These are phyloP conservation scores for Trichonephila clavipes DNA, from an alignment of 1,140 invertebrate genomes.

Conservation along the genomic window DNA sequence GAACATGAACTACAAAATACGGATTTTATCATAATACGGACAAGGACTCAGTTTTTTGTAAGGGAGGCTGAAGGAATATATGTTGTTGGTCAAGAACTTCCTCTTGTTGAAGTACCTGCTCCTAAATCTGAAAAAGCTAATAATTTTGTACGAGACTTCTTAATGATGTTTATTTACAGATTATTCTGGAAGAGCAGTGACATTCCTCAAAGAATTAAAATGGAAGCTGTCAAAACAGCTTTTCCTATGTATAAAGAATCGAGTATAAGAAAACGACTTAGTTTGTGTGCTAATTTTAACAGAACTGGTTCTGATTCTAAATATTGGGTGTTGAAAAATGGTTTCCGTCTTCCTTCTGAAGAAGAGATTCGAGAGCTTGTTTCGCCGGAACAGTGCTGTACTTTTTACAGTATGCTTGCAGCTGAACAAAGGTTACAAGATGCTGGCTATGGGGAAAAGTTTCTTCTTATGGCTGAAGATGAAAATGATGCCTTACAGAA, in stretches of 20 bases:
- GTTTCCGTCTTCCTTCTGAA: conserved; percentile 97
- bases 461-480: conserved; percentile 95
- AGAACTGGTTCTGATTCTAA: conserved; percentile 94
- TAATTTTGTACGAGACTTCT: conserved; percentile 97
- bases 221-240: conserved; percentile 99
- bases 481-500: conserved; percentile 97
- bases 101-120: conserved; percentile 97
- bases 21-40: conserved; percentile 97
- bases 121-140: conserved; percentile 99
- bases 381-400: conserved; percentile 98
- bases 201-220: conserved; percentile 93
- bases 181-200: conserved; percentile 98
- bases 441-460: conserved; percentile 98
- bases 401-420: conserved; percentile 98
- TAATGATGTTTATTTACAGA: conserved; percentile 98
- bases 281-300: conserved; percentile 99
- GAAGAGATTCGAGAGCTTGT: conserved; percentile 99
- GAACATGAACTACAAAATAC: conserved; percentile 88
- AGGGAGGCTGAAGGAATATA: conserved; percentile 93
- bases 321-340: conserved; percentile 98
- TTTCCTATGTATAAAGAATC: conserved; percentile 98
- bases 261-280: conserved; percentile 97
- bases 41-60: conserved; percentile 91
- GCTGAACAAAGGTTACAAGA: conserved; percentile 97
- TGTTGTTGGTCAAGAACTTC: conserved; percentile 96